Evolutionary conservation across 2,888 invertebrate genomes (phyloP).

Genomic region (Microchrysa polita): DNA sequence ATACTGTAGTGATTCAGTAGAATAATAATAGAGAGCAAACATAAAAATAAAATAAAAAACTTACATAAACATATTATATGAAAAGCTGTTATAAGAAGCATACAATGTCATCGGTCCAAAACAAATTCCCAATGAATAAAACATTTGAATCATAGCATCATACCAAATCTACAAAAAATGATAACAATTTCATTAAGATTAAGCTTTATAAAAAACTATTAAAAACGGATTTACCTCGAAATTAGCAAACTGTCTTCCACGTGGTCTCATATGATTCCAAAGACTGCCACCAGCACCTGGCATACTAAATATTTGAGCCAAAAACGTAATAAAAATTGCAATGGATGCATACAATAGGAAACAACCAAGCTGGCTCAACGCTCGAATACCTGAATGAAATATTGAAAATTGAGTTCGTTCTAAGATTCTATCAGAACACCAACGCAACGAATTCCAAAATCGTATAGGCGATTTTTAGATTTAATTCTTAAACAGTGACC

Average conservation of each 20-base stretch:
- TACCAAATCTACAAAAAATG: conserved; percentile 32
- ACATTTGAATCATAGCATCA: conserved; percentile 21
- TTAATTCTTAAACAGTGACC: no score
- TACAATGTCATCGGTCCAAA: conserved; percentile 27
- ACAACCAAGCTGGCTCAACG: conserved; percentile 5
- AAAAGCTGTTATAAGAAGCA: conserved; percentile 28
- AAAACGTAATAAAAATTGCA: background rate
- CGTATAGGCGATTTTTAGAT: no score
- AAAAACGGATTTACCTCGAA: background rate
- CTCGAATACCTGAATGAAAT: conserved; percentile 13
- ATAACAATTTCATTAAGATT: background rate
- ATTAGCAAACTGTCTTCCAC: background rate
- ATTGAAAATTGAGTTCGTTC: background rate
- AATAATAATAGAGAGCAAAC: no score
- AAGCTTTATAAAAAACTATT: background rate
- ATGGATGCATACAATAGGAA: background rate
- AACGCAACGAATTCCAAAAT: no score
- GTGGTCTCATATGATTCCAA: background rate
- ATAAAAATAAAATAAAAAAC: background rate
- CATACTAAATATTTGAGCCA: background rate
- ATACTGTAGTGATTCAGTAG: no score
- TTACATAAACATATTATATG: conserved; percentile 29
- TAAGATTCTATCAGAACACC: no score
- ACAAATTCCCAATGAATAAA: conserved; percentile 29
- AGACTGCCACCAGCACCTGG: background rate